Evolutionary conservation across 1,140 invertebrate species (phyloP).

Genomic region (Conus betulinus): DNA sequence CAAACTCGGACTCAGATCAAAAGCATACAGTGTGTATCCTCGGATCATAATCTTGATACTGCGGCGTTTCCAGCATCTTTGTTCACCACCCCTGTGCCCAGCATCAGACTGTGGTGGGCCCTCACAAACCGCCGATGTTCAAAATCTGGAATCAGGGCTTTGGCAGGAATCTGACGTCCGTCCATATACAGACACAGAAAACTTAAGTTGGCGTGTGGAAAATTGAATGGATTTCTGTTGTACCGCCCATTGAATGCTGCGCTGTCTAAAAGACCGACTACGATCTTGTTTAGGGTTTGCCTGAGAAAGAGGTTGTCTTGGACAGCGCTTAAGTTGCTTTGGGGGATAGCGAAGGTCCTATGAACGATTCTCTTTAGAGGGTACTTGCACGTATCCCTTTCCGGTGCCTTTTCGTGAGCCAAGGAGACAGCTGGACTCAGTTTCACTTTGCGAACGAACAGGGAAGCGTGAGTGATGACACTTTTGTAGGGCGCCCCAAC

Average conservation of each 20-base stretch:
- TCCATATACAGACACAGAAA: background rate
- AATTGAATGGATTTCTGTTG: conserved; percentile 19
- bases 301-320: conserved; percentile 34
- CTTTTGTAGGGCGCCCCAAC: background rate
- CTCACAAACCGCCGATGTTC: background rate
- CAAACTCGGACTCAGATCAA: background rate
- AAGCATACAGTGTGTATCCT: conserved; percentile 13
- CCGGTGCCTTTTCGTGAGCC: conserved; percentile 5
- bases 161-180: conserved; percentile 12
- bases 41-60: background rate
- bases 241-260: conserved; percentile 18
- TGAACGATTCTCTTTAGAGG: background rate
- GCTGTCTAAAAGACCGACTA: conserved; percentile 17
- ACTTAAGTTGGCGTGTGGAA: background rate
- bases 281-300: background rate
- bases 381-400: conserved; percentile 21
- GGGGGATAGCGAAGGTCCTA: background rate
- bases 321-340: background rate
- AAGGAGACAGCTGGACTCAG: background rate
- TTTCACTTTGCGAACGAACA: conserved; percentile 23
- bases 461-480: background rate
- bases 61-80: conserved; percentile 4
- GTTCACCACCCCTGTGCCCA: background rate
- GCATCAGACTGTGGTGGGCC: background rate
- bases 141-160: conserved; percentile 11